phyloP scores from a whole-genome alignment of 1,140 invertebrate genomes.

The Panagrolaimus sp. region DNA sequence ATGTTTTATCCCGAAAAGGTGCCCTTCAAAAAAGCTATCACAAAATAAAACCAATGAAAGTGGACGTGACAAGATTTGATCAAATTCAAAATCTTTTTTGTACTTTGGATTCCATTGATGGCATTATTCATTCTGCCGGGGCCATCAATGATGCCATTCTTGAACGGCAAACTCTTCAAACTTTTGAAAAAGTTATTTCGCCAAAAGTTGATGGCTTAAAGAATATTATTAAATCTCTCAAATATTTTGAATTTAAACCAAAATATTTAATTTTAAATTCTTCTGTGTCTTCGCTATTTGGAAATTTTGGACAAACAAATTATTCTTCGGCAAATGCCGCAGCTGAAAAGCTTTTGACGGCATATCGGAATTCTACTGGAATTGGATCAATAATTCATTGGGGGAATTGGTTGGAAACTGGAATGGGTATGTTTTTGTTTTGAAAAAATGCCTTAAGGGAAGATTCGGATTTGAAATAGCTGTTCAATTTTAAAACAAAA shows the following conservation, averaged over 20 bases:
- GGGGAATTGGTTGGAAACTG: conserved; percentile 39
- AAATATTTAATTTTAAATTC: conserved; percentile 36
- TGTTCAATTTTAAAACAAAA: no score
- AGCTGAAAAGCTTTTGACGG: conserved; percentile 11
- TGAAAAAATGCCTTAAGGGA: no score
- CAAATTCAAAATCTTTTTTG: background rate
- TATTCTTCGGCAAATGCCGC: conserved; percentile 32
- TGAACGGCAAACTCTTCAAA: conserved; percentile 23
- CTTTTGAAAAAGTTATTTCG: conserved; percentile 30
- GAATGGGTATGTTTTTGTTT: conserved; percentile 21
- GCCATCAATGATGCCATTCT: conserved; percentile 24
- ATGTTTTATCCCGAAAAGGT: conserved; percentile 13
- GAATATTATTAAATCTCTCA: conserved; percentile 23
- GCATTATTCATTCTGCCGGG: conserved; percentile 31
- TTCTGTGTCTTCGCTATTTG: conserved; percentile 25
- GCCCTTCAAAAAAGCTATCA: background rate
- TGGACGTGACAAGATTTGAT: background rate
- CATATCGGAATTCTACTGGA: conserved; percentile 1
- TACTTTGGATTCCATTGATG: background rate
- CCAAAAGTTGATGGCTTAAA: conserved; percentile 35
- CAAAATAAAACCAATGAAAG: background rate
- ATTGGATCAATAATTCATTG: conserved; percentile 23
- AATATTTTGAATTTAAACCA: conserved; percentile 8
- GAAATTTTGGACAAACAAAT: conserved; percentile 34
- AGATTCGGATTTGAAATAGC: no score